Evolutionary conservation across 2,888 invertebrate genomes (phyloP).

Genomic region (Andrena bucephala): DNA sequence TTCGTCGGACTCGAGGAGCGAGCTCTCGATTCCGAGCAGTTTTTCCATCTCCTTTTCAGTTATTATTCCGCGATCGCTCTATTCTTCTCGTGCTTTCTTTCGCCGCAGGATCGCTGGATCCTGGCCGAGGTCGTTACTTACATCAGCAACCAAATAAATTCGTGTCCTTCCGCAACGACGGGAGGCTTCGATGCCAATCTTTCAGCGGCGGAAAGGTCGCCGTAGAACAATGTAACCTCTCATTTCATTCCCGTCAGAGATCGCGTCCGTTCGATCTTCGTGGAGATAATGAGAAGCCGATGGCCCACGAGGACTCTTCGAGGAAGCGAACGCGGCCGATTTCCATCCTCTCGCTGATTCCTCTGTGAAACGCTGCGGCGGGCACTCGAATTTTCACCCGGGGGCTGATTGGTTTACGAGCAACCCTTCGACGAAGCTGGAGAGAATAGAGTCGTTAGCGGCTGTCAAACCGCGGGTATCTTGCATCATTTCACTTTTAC

Average conservation of each 20-base stretch:
- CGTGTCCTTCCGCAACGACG: conserved; percentile 60
- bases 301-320: conserved; percentile 7
- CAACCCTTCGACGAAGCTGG: conserved; percentile 73
- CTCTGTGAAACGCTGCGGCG: conserved; percentile 27
- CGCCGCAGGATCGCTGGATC: neutral
- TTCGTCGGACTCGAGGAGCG: no score
- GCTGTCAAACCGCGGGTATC: conserved; percentile 65
- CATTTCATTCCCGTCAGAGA: conserved; percentile 46
- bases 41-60: no score
- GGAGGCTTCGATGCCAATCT: conserved; percentile 71
- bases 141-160: conserved; percentile 68
- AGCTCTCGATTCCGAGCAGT: no score
- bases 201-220: conserved; percentile 35
- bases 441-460: conserved; percentile 73
- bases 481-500: conserved; percentile 66
- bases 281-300: conserved; percentile 57
- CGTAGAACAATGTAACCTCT: conserved; percentile 63
- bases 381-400: conserved; percentile 36
- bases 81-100: neutral
- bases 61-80: no score
- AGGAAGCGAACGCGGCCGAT: conserved; percentile 47
- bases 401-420: conserved; percentile 69
- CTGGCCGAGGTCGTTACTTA: conserved; percentile 62
- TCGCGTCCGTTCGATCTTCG: conserved; percentile 50
- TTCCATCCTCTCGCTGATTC: conserved; percentile 53